Percentiles rank a stretch among this genome's conserved stretches.
Evolutionary conservation across 2,888 invertebrate species (phyloP).

Genomic region (Thera obeliscata): DNA sequence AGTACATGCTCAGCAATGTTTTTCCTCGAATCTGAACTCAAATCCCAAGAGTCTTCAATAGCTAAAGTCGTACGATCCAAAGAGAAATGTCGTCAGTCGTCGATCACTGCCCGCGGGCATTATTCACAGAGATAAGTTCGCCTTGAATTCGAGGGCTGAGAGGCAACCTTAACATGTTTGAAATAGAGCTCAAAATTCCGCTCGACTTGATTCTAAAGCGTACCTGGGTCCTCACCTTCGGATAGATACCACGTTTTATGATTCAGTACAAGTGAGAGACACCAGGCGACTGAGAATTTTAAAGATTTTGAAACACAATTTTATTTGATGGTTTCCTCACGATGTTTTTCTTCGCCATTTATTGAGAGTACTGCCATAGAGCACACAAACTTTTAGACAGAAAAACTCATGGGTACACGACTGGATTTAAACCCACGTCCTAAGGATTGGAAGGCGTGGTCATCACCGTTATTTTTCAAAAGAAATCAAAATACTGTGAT

Average conservation of each 20-base stretch:
- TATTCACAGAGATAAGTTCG: constrained; percentile 71
- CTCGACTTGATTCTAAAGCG: constrained; percentile 39
- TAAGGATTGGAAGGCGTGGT: too few relatives aligned
- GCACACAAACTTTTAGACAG: too few relatives aligned
- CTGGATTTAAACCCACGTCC: too few relatives aligned
- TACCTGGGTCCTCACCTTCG: constrained; percentile 57
- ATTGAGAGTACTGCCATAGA: too few relatives aligned
- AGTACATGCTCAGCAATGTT: constrained; percentile 32
- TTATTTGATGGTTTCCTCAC: too few relatives aligned
- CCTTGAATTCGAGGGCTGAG: constrained; percentile 44
- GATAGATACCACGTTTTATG: constrained; percentile 50
- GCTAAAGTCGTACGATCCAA: constrained; percentile 45
- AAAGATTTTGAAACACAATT: background rate
- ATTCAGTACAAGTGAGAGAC: constrained; percentile 27
- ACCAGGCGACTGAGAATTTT: constrained; percentile 23
- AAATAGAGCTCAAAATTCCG: constrained; percentile 37
- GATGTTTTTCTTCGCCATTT: too few relatives aligned
- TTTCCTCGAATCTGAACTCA: constrained; percentile 41
- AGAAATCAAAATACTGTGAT: too few relatives aligned
- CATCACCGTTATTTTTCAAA: too few relatives aligned
- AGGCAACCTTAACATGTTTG: constrained; percentile 38
- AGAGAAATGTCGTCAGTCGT: constrained; percentile 68
- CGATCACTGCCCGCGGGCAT: constrained; percentile 66
- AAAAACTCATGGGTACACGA: too few relatives aligned
- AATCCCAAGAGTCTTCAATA: constrained; percentile 42